phyloP scores from a whole-genome alignment of 2,888 invertebrate genomes.

The Arenicola marina region DNA sequence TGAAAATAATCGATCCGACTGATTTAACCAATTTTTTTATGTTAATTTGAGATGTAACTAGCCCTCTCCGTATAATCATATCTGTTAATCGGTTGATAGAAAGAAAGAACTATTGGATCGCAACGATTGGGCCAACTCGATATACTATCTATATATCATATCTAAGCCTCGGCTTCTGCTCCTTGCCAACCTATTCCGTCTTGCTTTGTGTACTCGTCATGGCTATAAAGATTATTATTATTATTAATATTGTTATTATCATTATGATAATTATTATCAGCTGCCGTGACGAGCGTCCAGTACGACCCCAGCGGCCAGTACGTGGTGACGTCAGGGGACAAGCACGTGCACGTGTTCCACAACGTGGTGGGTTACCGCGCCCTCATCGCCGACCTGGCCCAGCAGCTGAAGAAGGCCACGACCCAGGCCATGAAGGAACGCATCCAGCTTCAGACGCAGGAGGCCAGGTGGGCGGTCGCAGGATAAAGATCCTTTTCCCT shows the following conservation, averaged over 20 bases:
- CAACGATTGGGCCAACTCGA: too few species aligned
- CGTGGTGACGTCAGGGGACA: conserved; percentile 75
- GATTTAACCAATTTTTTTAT: too few species aligned
- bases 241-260: too few species aligned
- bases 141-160: neutral
- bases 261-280: conserved; percentile 33
- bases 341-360: conserved; percentile 77
- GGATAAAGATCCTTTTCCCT: too few species aligned
- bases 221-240: neutral
- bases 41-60: too few species aligned
- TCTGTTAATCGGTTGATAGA: too few species aligned
- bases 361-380: conserved; percentile 69
- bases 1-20: too few species aligned
- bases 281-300: conserved; percentile 70
- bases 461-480: conserved; percentile 30
- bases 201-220: neutral
- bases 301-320: conserved; percentile 80
- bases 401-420: conserved; percentile 55
- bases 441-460: conserved; percentile 70
- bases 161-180: too few species aligned
- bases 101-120: too few species aligned
- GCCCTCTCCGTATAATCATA: too few species aligned
- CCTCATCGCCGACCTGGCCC: conserved; percentile 56
- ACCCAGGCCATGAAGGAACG: conserved; percentile 76
- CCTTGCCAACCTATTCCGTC: neutral